These are phyloP conservation scores for Ligdia adustata DNA, from an alignment of 2,888 invertebrate genomes.

Conservation along the genomic window DNA sequence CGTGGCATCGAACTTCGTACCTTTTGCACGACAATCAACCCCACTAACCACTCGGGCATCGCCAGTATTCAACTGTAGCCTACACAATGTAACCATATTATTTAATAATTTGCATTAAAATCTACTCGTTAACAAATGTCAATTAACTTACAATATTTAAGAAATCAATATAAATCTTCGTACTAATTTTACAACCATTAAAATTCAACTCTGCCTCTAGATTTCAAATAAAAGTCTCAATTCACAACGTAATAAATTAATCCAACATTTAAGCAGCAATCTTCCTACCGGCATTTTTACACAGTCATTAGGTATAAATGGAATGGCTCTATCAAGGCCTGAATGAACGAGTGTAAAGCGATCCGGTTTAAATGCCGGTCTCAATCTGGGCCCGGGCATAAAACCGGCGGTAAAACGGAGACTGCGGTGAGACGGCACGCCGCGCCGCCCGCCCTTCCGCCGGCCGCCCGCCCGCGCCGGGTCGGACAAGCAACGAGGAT, in stretches of 20 bases:
- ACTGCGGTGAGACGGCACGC: constrained; percentile 46
- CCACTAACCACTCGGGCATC: too few species aligned
- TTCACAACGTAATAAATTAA: constrained; percentile 32
- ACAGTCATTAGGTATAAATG: constrained; percentile 73
- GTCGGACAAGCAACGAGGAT: constrained; percentile 10
- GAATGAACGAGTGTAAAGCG: constrained; percentile 71
- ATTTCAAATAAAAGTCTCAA: constrained; percentile 18
- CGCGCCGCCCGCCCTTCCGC: neutral
- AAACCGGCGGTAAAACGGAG: constrained; percentile 68
- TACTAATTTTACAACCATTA: neutral
- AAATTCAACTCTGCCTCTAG: neutral
- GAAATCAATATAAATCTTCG: too few species aligned
- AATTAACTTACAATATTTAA: too few species aligned
- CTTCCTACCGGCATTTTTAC: constrained; percentile 58
- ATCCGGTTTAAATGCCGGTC: constrained; percentile 65
- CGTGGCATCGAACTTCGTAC: too few species aligned
- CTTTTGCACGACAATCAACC: too few species aligned
- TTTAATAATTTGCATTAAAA: too few species aligned
- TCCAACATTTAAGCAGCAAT: constrained; percentile 30
- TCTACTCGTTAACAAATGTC: too few species aligned
- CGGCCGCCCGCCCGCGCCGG: constrained; percentile 2
- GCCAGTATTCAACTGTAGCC: too few species aligned
- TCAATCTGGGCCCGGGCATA: constrained; percentile 74
- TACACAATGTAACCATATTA: too few species aligned
- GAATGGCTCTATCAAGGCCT: constrained; percentile 67